A percentile compares a stretch with the other conserved stretches of the same genome.
Conservation (phyloP, 2,888 invertebrate genomes). For the Biston stratarius region DNA sequence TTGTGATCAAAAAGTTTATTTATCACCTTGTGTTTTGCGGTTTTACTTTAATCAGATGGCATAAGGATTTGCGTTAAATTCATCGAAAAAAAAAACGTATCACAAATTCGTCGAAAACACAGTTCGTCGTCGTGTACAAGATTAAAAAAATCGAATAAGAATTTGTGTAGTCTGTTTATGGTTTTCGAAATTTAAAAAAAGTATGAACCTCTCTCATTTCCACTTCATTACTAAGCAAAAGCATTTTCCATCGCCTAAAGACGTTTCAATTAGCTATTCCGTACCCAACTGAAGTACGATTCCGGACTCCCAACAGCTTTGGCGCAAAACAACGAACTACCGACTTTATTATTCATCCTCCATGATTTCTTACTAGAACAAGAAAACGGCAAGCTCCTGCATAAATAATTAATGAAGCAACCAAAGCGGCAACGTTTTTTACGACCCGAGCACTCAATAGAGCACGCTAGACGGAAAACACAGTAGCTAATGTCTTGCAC, state of each 20-base stretch:
- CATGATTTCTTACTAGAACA: constrained; percentile 48
- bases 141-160: too few relatives aligned
- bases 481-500: constrained; percentile 2
- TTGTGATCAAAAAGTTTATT: background rate
- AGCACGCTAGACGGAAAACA: background rate
- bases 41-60: too few relatives aligned
- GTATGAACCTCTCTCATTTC: constrained; percentile 11
- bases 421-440: constrained; percentile 43
- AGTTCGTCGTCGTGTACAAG: too few relatives aligned
- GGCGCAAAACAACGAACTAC: constrained; percentile 43
- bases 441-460: constrained; percentile 35
- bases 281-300: constrained; percentile 23
- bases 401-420: constrained; percentile 48
- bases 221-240: constrained; percentile 20
- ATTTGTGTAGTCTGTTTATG: background rate
- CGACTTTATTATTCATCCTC: constrained; percentile 47
- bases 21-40: background rate
- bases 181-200: background rate
- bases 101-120: too few relatives aligned
- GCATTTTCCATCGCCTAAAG: constrained; percentile 24
- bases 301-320: constrained; percentile 27
- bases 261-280: constrained; percentile 33
- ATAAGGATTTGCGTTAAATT: too few relatives aligned
- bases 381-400: constrained; percentile 42
- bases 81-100: too few relatives aligned